A percentile compares a stretch with the other conserved stretches of the same genome.
These are phyloP conservation scores for Aleiodes sp. DNA, from an alignment of 1,140 invertebrate genomes.

Conservation along the genomic window DNA sequence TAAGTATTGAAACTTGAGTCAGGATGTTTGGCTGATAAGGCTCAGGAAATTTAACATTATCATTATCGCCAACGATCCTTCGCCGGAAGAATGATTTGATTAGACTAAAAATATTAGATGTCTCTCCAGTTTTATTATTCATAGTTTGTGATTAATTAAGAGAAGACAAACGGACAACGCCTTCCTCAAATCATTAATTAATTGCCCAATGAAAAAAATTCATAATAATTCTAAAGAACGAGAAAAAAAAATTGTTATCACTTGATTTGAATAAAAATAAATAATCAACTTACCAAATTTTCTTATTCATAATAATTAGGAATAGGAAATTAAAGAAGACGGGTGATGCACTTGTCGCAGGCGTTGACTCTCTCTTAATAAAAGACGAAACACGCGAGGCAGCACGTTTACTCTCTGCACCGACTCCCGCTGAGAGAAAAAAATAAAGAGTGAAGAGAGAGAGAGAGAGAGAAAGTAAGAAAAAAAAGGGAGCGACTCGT, in stretches of 20 bases:
- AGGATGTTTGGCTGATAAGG: not conserved
- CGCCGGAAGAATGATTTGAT: no score
- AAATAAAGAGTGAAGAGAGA: not conserved
- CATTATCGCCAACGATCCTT: not conserved
- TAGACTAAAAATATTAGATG: no score
- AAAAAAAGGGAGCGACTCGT: not conserved
- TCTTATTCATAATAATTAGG: not conserved
- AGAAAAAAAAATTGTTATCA: no score
- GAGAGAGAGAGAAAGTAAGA: no score
- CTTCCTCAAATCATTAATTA: not conserved
- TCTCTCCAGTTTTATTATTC: not conserved
- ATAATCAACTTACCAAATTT: not conserved
- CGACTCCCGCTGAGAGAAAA: constrained; percentile 11
- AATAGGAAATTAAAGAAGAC: not conserved
- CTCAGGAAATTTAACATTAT: not conserved
- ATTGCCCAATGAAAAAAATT: no score
- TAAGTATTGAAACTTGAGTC: not conserved
- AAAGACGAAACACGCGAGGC: constrained; percentile 2
- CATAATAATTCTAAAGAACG: no score
- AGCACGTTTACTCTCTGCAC: not conserved
- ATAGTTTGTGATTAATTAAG: not conserved
- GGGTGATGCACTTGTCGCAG: constrained; percentile 7
- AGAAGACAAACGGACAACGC: not conserved
- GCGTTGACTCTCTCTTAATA: constrained; percentile 9
- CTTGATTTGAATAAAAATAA: no score